A percentile compares a stretch with the other conserved stretches of the same genome.
These are phyloP conservation scores for Bolborhynchus lineola DNA, from an alignment of 2,113 vertebrate genomes.

Conservation along the genomic window DNA sequence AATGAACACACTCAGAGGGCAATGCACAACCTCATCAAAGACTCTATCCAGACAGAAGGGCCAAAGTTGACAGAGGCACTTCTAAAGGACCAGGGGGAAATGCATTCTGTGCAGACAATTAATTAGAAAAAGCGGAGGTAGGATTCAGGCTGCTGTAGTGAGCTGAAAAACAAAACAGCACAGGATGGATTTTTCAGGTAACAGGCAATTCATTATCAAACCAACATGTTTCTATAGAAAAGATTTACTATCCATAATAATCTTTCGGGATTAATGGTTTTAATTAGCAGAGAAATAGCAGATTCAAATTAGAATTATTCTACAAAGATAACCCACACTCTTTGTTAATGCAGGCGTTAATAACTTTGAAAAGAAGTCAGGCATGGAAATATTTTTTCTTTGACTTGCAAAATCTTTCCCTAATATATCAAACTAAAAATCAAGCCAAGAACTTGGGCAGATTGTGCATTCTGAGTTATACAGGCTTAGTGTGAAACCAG, in stretches of 20 bases:
- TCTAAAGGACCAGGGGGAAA: background rate
- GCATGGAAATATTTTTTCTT: background rate
- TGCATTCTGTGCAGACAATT: background rate
- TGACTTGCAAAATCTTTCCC: background rate
- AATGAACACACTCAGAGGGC: background rate
- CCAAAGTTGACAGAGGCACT: background rate
- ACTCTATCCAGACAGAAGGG: background rate
- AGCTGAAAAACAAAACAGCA: background rate
- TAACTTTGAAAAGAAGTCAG: background rate
- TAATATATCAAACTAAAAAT: background rate
- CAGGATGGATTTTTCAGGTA: slow-evolving; percentile 28
- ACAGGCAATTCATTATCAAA: slow-evolving; percentile 7
- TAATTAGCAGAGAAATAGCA: slow-evolving; percentile 37
- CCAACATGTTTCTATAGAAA: background rate
- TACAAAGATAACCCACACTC: background rate
- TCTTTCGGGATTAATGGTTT: slow-evolving; percentile 15
- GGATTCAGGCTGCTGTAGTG: background rate
- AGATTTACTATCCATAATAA: slow-evolving; percentile 2
- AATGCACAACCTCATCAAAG: background rate
- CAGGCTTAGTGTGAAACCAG: background rate
- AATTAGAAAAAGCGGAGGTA: background rate
- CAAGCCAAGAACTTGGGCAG: background rate
- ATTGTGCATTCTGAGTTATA: background rate
- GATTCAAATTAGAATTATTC: background rate
- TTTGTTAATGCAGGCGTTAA: background rate